These are phyloP conservation scores for Eretmochelys imbricata DNA, from an alignment of 2,113 vertebrate species.

Conservation along the genomic window DNA sequence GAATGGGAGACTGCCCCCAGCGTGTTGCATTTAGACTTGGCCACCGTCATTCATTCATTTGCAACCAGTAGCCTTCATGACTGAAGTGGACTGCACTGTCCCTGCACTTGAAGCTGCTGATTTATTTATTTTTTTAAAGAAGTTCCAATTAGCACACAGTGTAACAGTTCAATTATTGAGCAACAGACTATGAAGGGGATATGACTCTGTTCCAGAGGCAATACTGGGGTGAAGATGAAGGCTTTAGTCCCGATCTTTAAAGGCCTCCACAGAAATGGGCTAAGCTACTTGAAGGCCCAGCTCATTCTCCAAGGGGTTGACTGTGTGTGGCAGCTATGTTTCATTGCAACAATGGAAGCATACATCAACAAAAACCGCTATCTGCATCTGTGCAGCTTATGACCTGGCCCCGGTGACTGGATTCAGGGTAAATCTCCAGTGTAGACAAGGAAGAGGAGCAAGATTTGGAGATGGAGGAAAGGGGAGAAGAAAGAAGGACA, in stretches of 20 bases:
- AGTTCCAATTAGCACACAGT: not conserved
- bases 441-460: not conserved
- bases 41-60: not conserved
- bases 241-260: not conserved
- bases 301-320: not conserved
- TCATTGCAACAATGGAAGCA: not conserved
- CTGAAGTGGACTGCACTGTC: not conserved
- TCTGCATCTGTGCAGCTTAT: not conserved
- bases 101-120: not conserved
- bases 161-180: not conserved
- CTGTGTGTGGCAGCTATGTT: not conserved
- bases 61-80: not conserved
- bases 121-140: not conserved
- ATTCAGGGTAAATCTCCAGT: not conserved
- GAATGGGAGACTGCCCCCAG: not conserved
- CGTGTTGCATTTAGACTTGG: not conserved
- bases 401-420: not conserved
- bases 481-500: not conserved
- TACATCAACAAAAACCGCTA: too few relatives aligned
- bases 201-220: fast-evolving
- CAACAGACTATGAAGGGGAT: not conserved
- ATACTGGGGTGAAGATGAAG: fast-evolving
- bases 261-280: not conserved
- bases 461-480: not conserved
- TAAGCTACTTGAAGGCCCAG: not conserved